Conservation (phyloP, 2,797 vertebrate species). For the Tragelaphus eurycerus region DNA sequence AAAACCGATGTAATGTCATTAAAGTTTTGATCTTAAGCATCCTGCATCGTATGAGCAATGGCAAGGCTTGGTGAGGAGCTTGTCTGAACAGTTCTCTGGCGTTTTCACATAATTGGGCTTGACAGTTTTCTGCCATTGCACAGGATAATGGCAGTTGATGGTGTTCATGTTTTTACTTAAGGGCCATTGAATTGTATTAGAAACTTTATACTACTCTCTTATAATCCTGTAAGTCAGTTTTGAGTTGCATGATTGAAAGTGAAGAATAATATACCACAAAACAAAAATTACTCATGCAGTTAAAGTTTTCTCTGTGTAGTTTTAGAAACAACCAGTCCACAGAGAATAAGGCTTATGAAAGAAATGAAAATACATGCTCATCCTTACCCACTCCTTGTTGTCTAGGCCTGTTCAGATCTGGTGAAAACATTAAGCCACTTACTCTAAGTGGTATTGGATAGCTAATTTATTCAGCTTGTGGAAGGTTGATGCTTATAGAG, state of each 20-base stretch:
- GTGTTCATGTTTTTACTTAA: constrained; percentile 74
- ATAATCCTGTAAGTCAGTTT: constrained; percentile 73
- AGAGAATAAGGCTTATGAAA: constrained; percentile 63
- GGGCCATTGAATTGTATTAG: constrained; percentile 56
- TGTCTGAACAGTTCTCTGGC: constrained; percentile 56
- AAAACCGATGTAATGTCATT: constrained; percentile 40
- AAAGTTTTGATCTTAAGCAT: constrained; percentile 66
- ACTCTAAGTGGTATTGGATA: constrained; percentile 28
- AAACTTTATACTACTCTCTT: constrained; percentile 69
- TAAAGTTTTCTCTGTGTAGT: constrained; percentile 53
- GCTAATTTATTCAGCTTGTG: constrained; percentile 64
- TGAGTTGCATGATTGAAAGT: constrained; percentile 73
- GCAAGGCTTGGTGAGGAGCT: constrained; percentile 67
- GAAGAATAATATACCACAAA: constrained; percentile 56
- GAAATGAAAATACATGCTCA: constrained; percentile 46
- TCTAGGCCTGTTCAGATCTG: constrained; percentile 53
- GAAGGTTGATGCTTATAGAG: constrained; percentile 19
- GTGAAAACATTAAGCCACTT: constrained; percentile 65
- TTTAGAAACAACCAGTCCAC: constrained; percentile 43
- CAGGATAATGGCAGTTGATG: constrained; percentile 39
- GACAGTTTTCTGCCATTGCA: constrained; percentile 69
- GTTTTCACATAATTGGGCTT: constrained; percentile 65
- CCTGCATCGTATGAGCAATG: constrained; percentile 40
- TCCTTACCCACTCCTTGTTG: constrained; percentile 53
- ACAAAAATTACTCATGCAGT: constrained; percentile 59